A percentile compares a stretch with the other conserved stretches of the same genome.
Conservation (phyloP, 2,888 invertebrate genomes). For the Rhaphigaster nebulosa region DNA sequence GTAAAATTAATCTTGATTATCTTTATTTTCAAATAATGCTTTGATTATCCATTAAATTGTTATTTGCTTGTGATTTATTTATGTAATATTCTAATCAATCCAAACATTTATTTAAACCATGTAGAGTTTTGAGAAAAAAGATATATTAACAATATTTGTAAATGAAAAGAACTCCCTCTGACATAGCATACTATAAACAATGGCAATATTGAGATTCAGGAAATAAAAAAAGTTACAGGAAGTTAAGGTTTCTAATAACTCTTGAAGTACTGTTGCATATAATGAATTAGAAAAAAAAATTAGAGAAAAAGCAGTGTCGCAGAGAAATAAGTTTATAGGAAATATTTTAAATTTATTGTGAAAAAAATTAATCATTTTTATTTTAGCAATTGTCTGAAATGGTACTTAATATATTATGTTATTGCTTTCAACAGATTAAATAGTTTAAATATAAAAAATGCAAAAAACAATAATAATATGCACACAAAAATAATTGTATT, state of each 20-base stretch:
- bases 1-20: not conserved
- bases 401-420: not conserved
- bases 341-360: no score
- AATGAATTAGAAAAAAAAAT: not conserved
- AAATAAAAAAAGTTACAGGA: not conserved
- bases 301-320: no score
- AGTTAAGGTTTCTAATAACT: not conserved
- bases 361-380: not conserved
- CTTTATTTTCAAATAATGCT: not conserved
- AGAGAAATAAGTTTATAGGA: no score
- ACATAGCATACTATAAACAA: not conserved
- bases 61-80: not conserved
- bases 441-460: not conserved
- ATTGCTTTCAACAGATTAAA: not conserved
- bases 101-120: not conserved
- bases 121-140: not conserved
- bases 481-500: not conserved
- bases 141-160: not conserved
- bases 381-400: not conserved
- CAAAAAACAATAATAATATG: not conserved
- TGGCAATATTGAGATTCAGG: not conserved
- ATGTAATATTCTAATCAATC: not conserved
- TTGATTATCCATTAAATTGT: not conserved
- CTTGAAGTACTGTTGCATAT: not conserved
- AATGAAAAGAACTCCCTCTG: not conserved